Conservation (phyloP, 35 echinoderm and acorn worm genomes). For the Strongylocentrotus purpuratus region DNA sequence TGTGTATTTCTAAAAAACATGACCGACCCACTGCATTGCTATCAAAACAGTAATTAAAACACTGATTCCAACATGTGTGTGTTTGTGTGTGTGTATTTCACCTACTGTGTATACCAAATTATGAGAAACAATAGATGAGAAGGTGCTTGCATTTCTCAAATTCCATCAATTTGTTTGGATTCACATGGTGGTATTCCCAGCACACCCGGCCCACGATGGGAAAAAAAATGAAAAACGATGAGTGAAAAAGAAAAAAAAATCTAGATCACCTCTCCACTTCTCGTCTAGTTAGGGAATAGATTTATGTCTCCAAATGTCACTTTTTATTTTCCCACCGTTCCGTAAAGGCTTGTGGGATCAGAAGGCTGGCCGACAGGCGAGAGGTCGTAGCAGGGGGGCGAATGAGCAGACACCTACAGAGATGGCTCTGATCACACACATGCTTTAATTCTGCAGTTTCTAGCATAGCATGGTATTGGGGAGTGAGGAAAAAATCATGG, state of each 20-base stretch:
- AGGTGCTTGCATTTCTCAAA: neutral
- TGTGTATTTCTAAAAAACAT: no score
- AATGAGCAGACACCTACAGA: neutral
- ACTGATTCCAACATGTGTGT: neutral
- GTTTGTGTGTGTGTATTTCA: neutral
- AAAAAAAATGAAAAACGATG: neutral
- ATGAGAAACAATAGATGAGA: neutral
- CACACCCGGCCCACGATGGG: neutral
- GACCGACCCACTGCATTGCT: neutral
- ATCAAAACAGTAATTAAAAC: neutral
- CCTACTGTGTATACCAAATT: neutral
- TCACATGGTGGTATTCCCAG: neutral
- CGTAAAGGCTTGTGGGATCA: neutral
- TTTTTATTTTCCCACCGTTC: neutral
- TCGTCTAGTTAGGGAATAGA: neutral
- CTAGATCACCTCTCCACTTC: neutral
- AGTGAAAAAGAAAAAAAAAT: neutral
- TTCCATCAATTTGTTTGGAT: neutral
- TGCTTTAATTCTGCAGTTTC: neutral
- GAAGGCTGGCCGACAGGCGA: neutral
- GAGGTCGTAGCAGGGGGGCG: neutral
- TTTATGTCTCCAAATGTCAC: constrained; percentile 9
- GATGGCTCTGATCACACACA: neutral
- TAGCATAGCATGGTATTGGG: neutral
- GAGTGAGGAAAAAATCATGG: no score